A percentile compares a stretch with the other conserved stretches of the same genome.
These are phyloP conservation scores for Orthonevra nobilis DNA, from an alignment of 2,888 invertebrate genomes.

Conservation along the genomic window DNA sequence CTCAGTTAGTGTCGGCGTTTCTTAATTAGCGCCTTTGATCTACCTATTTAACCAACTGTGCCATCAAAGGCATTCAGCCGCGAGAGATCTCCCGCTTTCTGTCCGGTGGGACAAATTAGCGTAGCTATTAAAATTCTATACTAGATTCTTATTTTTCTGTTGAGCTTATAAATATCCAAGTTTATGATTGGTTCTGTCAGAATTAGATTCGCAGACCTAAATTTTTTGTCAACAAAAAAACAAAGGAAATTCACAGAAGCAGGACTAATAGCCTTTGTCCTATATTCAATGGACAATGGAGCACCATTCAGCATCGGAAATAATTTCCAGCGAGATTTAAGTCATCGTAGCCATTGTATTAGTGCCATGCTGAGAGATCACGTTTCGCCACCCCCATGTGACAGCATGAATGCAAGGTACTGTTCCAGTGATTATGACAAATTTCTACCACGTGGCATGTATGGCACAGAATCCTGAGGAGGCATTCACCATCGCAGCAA, in stretches of 20 bases:
- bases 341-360: constrained; percentile 34
- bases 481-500: constrained; percentile 7
- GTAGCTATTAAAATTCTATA: constrained; percentile 5
- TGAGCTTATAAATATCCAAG: constrained; percentile 3
- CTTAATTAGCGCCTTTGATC: constrained; percentile 65
- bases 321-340: too few species aligned
- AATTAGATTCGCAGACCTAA: not conserved
- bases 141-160: not conserved
- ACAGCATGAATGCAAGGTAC: constrained; percentile 10
- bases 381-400: constrained; percentile 30
- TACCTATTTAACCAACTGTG: constrained; percentile 46
- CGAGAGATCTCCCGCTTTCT: constrained; percentile 1
- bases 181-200: not conserved
- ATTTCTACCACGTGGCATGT: constrained; percentile 33
- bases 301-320: too few species aligned
- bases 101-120: constrained; percentile 34
- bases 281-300: constrained; percentile 8
- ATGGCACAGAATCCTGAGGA: too few species aligned
- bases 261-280: constrained; percentile 13
- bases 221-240: not conserved
- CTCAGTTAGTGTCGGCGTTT: constrained; percentile 62
- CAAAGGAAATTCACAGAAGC: constrained; percentile 1
- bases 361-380: constrained; percentile 30
- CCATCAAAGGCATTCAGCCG: constrained; percentile 46
- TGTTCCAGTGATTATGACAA: constrained; percentile 31